A percentile compares a stretch with the other conserved stretches of the same genome.
Conservation (phyloP, 2,113 vertebrate species). For the Zosterops borbonicus region DNA sequence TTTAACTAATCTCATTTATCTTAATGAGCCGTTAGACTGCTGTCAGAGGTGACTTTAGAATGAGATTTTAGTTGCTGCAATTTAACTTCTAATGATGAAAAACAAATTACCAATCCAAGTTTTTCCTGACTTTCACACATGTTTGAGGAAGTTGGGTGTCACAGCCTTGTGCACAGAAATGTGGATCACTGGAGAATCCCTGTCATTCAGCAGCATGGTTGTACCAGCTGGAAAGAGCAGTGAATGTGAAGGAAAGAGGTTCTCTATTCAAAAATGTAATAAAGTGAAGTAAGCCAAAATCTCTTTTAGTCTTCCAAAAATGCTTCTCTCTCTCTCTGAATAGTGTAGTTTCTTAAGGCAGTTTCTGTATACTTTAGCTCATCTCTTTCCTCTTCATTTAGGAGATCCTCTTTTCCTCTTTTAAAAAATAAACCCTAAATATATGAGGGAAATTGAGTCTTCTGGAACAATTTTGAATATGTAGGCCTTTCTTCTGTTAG, state of each 20-base stretch:
- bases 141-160: neutral
- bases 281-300: neutral
- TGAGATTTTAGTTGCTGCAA: constrained; percentile 33
- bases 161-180: neutral
- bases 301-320: neutral
- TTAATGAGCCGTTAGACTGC: neutral
- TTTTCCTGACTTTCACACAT: neutral
- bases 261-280: neutral
- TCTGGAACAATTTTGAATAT: neutral
- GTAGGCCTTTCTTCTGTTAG: neutral
- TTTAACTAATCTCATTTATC: constrained; percentile 15
- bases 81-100: neutral
- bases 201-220: neutral
- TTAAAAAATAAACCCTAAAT: neutral
- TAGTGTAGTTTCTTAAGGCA: neutral
- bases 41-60: constrained; percentile 30
- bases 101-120: neutral
- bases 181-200: neutral
- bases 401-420: neutral
- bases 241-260: neutral
- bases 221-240: neutral
- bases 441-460: neutral
- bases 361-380: neutral
- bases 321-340: neutral
- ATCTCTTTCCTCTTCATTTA: neutral